Base-by-base conservation (phyloP, 2,797 vertebrate genomes). In the Gymnocypris eckloni region DNA sequence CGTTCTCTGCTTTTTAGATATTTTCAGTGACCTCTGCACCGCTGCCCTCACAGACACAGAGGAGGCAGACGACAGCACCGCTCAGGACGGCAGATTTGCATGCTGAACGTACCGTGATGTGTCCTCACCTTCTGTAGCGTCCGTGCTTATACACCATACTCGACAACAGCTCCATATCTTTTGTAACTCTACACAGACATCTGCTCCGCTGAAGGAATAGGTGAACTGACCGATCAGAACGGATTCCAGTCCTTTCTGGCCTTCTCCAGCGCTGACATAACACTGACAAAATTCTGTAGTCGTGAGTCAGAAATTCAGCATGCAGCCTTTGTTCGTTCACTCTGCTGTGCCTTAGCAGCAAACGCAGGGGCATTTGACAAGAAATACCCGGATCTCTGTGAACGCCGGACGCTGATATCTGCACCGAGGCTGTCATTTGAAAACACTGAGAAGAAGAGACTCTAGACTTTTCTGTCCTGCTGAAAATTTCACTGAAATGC, bases 1-100 rank as follows among this genome's bases (percentile, higher is more conserved):
- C n/a, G 33, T 71, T 73, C 37, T 72, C 50, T 79, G 48, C n/a
- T 52, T 76, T 85, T 43, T 95, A 97, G 97, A 97, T 94, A 93
- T 91, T 80, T 96, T 96, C 94, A 95, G 94, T 56, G 95, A 95
- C 83, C 92, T 95, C 90, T 96, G 95, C 88, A 95, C 94, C 61
- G 94, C 93, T 11, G 93, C 95, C 0, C 93, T 95, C 20, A 94
- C 94, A 0, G 90, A 94, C 85, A 91, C 90, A 9, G 95, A 96
- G 2, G 94, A 95, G 52, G 94, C 95, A 79, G 93, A 94, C 81
- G 94, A 94, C 89, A 86, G 92, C 89, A 87, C 86, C 77, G 93
- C 93, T 89, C 93, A 94, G 89, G 95, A 96, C 90, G 92, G 94
- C 93, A 95, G 92, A 93, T 92, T 91, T 92, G 93, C 93, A 84